phyloP scores from a whole-genome alignment of 2,113 vertebrate species.

The Clupea harengus region DNA sequence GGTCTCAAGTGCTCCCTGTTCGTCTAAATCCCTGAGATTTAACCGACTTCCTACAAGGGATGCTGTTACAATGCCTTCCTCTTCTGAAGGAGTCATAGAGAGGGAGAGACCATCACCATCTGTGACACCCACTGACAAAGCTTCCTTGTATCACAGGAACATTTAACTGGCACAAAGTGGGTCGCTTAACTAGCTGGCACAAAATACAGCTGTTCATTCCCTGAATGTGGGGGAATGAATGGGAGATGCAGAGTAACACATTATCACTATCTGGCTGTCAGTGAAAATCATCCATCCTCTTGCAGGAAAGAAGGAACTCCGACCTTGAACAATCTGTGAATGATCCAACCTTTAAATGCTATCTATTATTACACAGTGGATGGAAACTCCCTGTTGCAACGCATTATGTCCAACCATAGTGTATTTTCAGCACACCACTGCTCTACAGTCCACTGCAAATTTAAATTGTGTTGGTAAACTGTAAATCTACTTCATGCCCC shows the following conservation, averaged over 20 bases:
- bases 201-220: neutral
- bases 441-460: neutral
- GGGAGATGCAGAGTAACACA: neutral
- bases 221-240: too few species aligned
- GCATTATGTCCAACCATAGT: neutral
- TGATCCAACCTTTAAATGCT: neutral
- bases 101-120: neutral
- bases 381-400: neutral
- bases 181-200: neutral
- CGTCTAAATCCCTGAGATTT: neutral
- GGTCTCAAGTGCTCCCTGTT: neutral
- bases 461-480: neutral
- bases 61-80: neutral
- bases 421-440: neutral
- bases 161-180: neutral
- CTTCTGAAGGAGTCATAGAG: neutral
- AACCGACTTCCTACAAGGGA: neutral
- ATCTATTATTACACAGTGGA: neutral
- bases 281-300: neutral
- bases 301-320: neutral
- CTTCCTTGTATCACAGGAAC: neutral
- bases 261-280: neutral
- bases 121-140: neutral
- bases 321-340: neutral
- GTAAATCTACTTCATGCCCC: neutral